Conservation (phyloP, 2,113 vertebrate species). For the Cyphomyrus discorhynchus region DNA sequence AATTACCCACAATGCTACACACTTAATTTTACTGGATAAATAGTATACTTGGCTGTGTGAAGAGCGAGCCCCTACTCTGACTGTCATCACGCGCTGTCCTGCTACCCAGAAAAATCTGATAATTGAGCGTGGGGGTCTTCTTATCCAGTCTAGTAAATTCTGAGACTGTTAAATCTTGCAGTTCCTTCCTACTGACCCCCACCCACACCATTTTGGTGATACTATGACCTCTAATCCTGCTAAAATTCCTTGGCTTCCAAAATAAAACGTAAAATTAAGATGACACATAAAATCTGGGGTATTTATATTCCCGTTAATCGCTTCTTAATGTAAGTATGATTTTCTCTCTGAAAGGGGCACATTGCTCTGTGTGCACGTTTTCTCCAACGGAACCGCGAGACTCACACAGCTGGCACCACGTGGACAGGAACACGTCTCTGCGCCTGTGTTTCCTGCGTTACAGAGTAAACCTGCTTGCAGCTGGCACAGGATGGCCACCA, state of each 20-base stretch:
- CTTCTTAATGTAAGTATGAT: not conserved
- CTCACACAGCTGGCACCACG: no score
- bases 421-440: not conserved
- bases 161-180: not conserved
- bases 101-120: not conserved
- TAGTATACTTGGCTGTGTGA: not conserved
- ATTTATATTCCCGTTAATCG: not conserved
- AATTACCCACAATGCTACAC: not conserved
- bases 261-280: not conserved
- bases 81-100: not conserved
- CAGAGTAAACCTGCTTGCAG: no score
- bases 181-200: not conserved
- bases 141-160: not conserved
- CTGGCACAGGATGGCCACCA: not conserved
- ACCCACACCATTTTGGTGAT: not conserved
- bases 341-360: conserved; percentile 3
- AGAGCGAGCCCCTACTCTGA: not conserved
- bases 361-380: not conserved
- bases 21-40: not conserved
- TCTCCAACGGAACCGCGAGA: not conserved
- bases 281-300: not conserved
- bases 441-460: not conserved
- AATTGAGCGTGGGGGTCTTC: not conserved
- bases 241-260: not conserved
- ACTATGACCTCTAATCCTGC: not conserved